A percentile compares a stretch with the other conserved stretches of the same genome.
Evolutionary conservation across 2,888 invertebrate genomes (phyloP).

Genomic region (Abscondita cerata): DNA sequence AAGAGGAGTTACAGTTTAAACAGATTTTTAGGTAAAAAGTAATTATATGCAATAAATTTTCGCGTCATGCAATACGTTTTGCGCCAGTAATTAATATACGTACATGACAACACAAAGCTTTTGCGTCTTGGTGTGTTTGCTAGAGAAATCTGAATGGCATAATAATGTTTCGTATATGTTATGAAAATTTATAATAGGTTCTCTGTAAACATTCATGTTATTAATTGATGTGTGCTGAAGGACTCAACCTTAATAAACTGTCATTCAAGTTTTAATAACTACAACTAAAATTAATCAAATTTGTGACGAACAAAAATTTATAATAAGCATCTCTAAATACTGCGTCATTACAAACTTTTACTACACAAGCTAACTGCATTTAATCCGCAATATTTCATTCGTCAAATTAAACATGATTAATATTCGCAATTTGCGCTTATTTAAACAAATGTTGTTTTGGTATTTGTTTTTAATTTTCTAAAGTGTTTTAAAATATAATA

Average conservation of each 20-base stretch:
- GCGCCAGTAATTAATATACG: not conserved
- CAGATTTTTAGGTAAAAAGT: too few relatives aligned
- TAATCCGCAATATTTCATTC: too few relatives aligned
- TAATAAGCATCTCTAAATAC: too few relatives aligned
- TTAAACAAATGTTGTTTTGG: too few relatives aligned
- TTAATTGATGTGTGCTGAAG: conserved; percentile 10
- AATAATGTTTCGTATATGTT: conserved; percentile 4
- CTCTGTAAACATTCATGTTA: conserved; percentile 10
- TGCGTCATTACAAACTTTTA: too few relatives aligned
- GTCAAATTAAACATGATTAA: too few relatives aligned
- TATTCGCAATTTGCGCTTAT: too few relatives aligned
- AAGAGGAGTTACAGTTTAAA: too few relatives aligned
- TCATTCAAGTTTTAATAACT: conserved; percentile 10
- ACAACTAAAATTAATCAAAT: conserved; percentile 8
- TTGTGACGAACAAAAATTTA: not conserved
- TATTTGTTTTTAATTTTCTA: too few relatives aligned
- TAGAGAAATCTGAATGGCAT: not conserved
- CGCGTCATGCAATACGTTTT: not conserved
- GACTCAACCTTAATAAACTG: conserved; percentile 10
- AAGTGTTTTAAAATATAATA: too few relatives aligned
- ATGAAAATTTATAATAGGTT: conserved; percentile 11
- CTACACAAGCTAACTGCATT: too few relatives aligned
- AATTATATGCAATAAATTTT: too few relatives aligned
- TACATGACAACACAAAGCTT: not conserved
- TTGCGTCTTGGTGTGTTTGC: not conserved